Percentiles rank a stretch among this genome's conserved stretches.
phyloP scores from a whole-genome alignment of 2,888 invertebrate genomes.

The Lasioglossum leucozonium region DNA sequence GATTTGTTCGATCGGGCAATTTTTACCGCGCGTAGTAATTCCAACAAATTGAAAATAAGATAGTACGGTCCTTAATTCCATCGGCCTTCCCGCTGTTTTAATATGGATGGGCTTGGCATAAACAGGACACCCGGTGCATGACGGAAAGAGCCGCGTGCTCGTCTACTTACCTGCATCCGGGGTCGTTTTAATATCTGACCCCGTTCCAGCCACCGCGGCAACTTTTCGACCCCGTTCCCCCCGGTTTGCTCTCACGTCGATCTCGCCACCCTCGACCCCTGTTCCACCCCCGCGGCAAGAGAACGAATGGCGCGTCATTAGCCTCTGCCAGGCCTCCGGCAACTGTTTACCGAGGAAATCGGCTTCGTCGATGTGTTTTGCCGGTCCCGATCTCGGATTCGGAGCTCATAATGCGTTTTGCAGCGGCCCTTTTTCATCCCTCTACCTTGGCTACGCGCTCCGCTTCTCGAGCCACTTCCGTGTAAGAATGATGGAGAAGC shows the following conservation, averaged over 20 bases:
- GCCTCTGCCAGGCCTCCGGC: slow-evolving; percentile 47
- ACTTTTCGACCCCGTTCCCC: slow-evolving; percentile 52
- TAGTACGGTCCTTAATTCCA: background rate
- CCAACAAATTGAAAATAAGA: background rate
- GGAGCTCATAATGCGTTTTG: background rate
- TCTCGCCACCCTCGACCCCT: background rate
- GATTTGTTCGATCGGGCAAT: background rate
- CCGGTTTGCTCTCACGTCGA: slow-evolving; percentile 33
- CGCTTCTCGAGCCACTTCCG: background rate
- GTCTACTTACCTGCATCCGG: slow-evolving; percentile 29
- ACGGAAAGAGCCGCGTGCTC: slow-evolving; percentile 13
- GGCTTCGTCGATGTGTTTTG: slow-evolving; percentile 41
- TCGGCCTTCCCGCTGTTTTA: background rate
- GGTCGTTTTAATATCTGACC: slow-evolving; percentile 70
- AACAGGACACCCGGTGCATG: slow-evolving; percentile 24
- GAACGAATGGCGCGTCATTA: slow-evolving; percentile 61
- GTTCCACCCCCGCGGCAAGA: slow-evolving; percentile 22
- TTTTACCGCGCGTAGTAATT: background rate
- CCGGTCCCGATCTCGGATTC: slow-evolving; percentile 41
- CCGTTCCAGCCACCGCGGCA: slow-evolving; percentile 46
- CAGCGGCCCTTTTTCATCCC: background rate
- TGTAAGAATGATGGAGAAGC: background rate
- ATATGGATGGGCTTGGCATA: background rate
- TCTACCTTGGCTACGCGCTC: background rate
- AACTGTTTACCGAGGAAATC: slow-evolving; percentile 56